phyloP scores from a whole-genome alignment of 2,888 invertebrate species.

The Cephus spinipes region DNA sequence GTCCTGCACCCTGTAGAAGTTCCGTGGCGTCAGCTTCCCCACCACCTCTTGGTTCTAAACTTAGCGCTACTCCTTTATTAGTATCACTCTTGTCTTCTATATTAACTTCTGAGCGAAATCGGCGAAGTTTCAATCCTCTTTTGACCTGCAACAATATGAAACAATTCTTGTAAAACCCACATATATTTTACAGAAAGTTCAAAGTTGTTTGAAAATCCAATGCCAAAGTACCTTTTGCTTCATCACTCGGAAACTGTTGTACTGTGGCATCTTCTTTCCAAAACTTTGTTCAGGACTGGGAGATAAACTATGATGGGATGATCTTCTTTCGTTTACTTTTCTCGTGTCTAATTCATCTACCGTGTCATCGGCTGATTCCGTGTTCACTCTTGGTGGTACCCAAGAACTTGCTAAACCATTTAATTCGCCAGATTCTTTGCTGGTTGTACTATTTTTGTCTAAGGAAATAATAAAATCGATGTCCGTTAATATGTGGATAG shows the following conservation, averaged over 20 bases:
- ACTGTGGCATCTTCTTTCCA: constrained; percentile 57
- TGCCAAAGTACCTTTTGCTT: constrained; percentile 58
- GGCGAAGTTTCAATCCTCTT: constrained; percentile 61
- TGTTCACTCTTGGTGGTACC: constrained; percentile 36
- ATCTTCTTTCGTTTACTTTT: constrained; percentile 45
- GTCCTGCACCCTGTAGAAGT: constrained; percentile 58
- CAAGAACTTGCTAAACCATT: constrained; percentile 46
- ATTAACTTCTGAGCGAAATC: constrained; percentile 65
- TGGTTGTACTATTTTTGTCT: constrained; percentile 48
- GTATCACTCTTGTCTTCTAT: constrained; percentile 61
- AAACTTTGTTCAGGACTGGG: constrained; percentile 58
- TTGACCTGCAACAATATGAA: constrained; percentile 52
- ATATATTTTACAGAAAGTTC: not conserved
- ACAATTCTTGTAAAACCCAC: constrained; percentile 5
- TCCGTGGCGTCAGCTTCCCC: constrained; percentile 66
- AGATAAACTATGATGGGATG: constrained; percentile 51
- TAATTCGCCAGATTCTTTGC: constrained; percentile 48
- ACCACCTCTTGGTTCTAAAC: constrained; percentile 60
- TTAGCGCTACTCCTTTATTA: constrained; percentile 51
- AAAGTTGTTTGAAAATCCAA: not conserved
- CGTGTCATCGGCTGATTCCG: constrained; percentile 34
- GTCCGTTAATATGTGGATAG: not conserved
- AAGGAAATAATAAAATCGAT: not conserved
- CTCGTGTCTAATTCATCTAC: constrained; percentile 36
- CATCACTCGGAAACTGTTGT: constrained; percentile 62